Conservation (phyloP, 2,888 invertebrate genomes). For the Netelia melanura region DNA sequence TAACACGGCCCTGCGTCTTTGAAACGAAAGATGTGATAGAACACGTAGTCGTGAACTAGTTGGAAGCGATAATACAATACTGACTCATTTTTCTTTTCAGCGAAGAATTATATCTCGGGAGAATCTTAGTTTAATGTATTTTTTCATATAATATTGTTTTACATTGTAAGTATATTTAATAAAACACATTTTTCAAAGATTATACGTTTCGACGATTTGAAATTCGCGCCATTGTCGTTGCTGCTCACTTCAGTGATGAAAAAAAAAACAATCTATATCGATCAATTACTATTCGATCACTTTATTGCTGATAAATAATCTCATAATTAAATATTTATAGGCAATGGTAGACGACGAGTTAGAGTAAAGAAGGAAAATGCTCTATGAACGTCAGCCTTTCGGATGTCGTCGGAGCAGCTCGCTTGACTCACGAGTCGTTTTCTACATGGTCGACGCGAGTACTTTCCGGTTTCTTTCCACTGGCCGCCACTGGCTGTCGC, state of each 20-base stretch:
- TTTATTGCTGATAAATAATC: neutral
- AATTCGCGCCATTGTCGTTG: constrained; percentile 22
- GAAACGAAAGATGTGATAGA: neutral
- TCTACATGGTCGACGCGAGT: constrained; percentile 88
- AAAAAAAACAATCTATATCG: neutral
- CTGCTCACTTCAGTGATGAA: neutral
- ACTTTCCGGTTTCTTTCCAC: constrained; percentile 74
- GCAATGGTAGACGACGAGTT: constrained; percentile 1
- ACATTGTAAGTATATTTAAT: neutral
- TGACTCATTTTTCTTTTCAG: neutral
- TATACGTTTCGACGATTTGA: neutral
- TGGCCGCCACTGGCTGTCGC: constrained; percentile 71
- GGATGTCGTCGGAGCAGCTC: constrained; percentile 92
- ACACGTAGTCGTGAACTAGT: neutral
- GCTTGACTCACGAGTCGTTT: constrained; percentile 97
- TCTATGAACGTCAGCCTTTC: constrained; percentile 85
- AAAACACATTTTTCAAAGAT: neutral
- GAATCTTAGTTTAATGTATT: neutral
- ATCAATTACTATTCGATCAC: neutral
- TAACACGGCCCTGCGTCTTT: constrained; percentile 1
- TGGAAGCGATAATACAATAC: neutral
- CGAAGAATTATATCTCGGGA: neutral
- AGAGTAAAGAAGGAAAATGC: constrained; percentile 12
- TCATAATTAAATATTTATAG: constrained; percentile 24
- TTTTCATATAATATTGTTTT: neutral